Evolutionary conservation across 2,113 vertebrate species (phyloP).

Genomic region (Epinephelus lanceolatus): DNA sequence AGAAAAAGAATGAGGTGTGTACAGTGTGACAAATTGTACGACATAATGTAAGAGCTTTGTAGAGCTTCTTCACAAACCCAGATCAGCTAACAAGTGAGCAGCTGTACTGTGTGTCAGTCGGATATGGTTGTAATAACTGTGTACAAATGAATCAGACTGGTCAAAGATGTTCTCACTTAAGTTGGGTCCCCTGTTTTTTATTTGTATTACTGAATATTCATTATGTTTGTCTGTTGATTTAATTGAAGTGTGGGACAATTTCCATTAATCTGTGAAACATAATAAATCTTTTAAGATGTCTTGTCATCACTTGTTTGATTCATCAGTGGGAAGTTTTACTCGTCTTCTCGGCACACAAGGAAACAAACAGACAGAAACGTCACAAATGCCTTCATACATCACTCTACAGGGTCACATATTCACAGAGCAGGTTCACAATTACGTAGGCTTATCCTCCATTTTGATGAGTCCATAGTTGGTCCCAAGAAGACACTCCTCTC

Average conservation of each 20-base stretch:
- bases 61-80: slow-evolving; percentile 2
- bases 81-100: background rate
- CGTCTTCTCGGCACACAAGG: background rate
- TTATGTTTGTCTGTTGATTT: slow-evolving; percentile 43
- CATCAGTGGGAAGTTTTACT: background rate
- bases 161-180: background rate
- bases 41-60: slow-evolving; percentile 35
- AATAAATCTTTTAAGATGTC: slow-evolving; percentile 72
- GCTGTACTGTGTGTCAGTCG: slow-evolving; percentile 2
- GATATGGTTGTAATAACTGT: background rate
- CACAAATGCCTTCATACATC: no score
- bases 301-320: slow-evolving; percentile 32
- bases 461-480: no score
- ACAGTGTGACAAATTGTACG: slow-evolving; percentile 31
- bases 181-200: slow-evolving; percentile 18
- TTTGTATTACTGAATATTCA: slow-evolving; percentile 46
- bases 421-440: no score
- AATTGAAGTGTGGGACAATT: slow-evolving; percentile 1
- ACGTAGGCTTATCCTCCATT: no score
- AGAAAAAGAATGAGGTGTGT: slow-evolving; percentile 28
- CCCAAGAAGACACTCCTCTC: no score
- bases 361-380: no score
- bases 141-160: slow-evolving; percentile 32
- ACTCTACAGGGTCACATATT: no score
- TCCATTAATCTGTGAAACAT: slow-evolving; percentile 34